phyloP scores from a whole-genome alignment of 2,888 invertebrate species.

The Eledona agricola region DNA sequence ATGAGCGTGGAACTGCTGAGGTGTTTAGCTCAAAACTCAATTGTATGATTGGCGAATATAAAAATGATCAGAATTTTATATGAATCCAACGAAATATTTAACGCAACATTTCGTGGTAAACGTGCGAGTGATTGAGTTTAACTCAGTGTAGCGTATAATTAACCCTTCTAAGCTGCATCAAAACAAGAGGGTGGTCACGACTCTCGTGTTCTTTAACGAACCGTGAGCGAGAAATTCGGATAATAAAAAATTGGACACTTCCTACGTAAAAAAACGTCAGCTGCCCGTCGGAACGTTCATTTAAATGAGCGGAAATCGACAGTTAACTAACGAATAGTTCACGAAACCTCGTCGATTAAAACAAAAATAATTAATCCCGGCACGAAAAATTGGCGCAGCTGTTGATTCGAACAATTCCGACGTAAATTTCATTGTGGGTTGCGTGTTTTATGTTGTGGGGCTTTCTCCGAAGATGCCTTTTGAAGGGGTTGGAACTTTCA shows the following conservation, averaged over 20 bases:
- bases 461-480: constrained; percentile 5
- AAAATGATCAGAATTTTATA: too few relatives aligned
- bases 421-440: constrained; percentile 4
- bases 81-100: too few relatives aligned
- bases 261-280: constrained; percentile 29
- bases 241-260: constrained; percentile 18
- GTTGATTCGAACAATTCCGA: too few relatives aligned
- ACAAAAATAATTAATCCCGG: constrained; percentile 23
- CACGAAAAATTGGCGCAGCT: constrained; percentile 9
- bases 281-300: constrained; percentile 42
- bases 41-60: too few relatives aligned
- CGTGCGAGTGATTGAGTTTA: too few relatives aligned
- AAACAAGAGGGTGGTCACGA: constrained; percentile 23
- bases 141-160: too few relatives aligned
- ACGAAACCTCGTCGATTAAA: constrained; percentile 44
- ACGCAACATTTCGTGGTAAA: too few relatives aligned
- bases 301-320: constrained; percentile 53
- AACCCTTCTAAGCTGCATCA: too few relatives aligned
- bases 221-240: constrained; percentile 4
- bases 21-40: too few relatives aligned
- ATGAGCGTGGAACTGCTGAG: too few relatives aligned
- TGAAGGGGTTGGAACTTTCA: constrained; percentile 14
- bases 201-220: constrained; percentile 21
- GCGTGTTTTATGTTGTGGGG: neutral
- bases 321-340: constrained; percentile 54